Conservation (phyloP, 2,888 invertebrate genomes). For the Electrophaes corylata region DNA sequence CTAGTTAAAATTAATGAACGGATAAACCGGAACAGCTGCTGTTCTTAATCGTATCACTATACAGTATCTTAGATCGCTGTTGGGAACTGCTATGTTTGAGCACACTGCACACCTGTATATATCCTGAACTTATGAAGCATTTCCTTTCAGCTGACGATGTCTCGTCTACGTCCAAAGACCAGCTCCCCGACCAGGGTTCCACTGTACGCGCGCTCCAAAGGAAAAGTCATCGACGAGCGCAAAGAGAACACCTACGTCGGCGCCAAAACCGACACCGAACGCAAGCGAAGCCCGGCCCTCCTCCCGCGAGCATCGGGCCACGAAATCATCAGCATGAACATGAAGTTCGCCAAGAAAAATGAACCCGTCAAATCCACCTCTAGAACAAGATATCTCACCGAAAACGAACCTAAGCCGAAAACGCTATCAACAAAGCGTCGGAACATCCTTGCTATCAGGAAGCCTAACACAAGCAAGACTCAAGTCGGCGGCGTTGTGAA, state of each 20-base stretch:
- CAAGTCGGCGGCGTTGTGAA: conserved; percentile 59
- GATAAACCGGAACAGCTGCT: too few relatives aligned
- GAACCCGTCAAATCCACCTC: conserved; percentile 65
- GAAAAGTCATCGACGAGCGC: conserved; percentile 71
- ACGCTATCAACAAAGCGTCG: conserved; percentile 66
- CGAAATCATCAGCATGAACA: conserved; percentile 61
- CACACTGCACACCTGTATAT: neutral
- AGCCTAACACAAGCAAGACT: conserved; percentile 72
- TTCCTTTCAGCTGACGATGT: conserved; percentile 70
- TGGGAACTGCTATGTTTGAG: neutral
- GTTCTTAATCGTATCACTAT: neutral
- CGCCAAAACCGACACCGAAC: conserved; percentile 64
- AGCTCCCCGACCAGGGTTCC: conserved; percentile 66
- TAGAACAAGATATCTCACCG: conserved; percentile 61
- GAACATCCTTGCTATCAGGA: conserved; percentile 71
- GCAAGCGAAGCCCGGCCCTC: conserved; percentile 51
- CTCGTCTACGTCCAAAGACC: conserved; percentile 71
- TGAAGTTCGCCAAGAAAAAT: conserved; percentile 63
- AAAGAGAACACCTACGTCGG: conserved; percentile 77
- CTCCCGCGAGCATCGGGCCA: conserved; percentile 63
- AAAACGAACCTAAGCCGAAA: conserved; percentile 72
- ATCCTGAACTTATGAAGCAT: neutral
- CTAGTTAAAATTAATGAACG: too few relatives aligned
- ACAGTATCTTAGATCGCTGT: neutral
- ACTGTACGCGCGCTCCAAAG: conserved; percentile 69